Evolutionary conservation across 1,140 invertebrate species (phyloP), one percentile per base, ranked within the genome.

Genomic region (Leptopilina clavipes): DNA sequence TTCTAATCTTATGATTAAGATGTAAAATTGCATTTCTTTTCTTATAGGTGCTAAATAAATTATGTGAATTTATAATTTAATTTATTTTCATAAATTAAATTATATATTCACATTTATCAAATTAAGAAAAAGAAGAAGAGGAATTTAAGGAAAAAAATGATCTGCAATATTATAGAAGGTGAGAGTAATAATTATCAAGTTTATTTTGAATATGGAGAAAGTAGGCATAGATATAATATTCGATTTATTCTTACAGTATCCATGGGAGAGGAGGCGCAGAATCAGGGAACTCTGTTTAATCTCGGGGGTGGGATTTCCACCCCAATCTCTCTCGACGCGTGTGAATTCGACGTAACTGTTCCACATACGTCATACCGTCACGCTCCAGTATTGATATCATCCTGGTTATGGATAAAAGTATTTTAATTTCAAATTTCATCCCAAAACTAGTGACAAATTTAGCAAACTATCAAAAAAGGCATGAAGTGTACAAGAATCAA

Each of bases 311-410:
- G 59, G 59, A 65, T 65, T 31, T 37, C 56, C 18, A 65, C 22
- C 56, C 56, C 19, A 65, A 65, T 65, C 22, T 14, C 12, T 8
- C 22, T 65, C 59, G n/a, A 65, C 59, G 59, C 59, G 59, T 65
- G 59, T 65, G 59, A 65, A 65, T 65, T 65, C 9, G 22, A 65
- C 56, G 56, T 65, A 65, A 65, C 56, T 65, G 56, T 65, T 65
- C 56, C 56, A 65, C 59, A 65, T 65, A 65, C 59, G 59, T 65
- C 59, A 65, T 65, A 65, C 59, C 22, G 25, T 65, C 59, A 65
- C 25, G 59, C 25, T 65, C 59, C 11, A 65, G 22, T 65, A 65
- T 65, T 65, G 59, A 65, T 65, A 65, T 65, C 59, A 65, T 65
- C 59, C 25, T 65, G 59, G 59, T n/a, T n/a, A 65, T 65, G 59